Base-by-base conservation (phyloP, 2,888 invertebrate species). In the Tipula unca region DNA sequence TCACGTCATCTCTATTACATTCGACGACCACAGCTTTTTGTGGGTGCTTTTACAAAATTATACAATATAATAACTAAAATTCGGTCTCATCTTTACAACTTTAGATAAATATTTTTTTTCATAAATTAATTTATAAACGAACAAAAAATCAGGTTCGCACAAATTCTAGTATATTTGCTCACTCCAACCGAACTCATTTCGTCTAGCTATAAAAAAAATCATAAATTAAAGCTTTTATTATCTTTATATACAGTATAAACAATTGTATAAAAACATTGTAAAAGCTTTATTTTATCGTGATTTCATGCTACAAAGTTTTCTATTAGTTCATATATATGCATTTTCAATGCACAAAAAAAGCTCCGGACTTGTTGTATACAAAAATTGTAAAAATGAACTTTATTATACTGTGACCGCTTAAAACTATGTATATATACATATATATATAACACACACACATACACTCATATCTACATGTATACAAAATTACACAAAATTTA, bases 141-240 rank as follows among this genome's bases (percentile, higher is more conserved):
- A 54, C 48, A 17, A 17, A 54, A 42, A 54, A 54, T 17, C n/a
- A 17, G 32, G 5, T 39, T 39, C 10, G 6, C n/a, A 42, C 42
- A 48, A n/a, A 8, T 8, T 48, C 17, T 48, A 3, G 48, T 17
- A 48, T n/a, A 3, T 17, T 48, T 48, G n/a, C 69, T 10, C 69
- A 69, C 10, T 10, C 17, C 48, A 1, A 1, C 25, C 25, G 69
- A 69, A 25, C 48, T 14, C 48, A 5, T 25, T 3, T 3, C 69
- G 69, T 1, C 8, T 25, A 25, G 25, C 20, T 69, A 69, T 48
- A 69, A 69, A 69, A 48, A 69, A 69, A 3, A 25, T 69, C 69
- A 25, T 69, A 69, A 69, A 69, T 69, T 69, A 69, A 69, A 69
- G 69, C 69, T 69, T 69, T 69, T 69, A 69, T 69, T 69, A 69